Conservation (phyloP, 37 sponge, comb jelly and placozoan species). For the Cliona cf. orientalis region DNA sequence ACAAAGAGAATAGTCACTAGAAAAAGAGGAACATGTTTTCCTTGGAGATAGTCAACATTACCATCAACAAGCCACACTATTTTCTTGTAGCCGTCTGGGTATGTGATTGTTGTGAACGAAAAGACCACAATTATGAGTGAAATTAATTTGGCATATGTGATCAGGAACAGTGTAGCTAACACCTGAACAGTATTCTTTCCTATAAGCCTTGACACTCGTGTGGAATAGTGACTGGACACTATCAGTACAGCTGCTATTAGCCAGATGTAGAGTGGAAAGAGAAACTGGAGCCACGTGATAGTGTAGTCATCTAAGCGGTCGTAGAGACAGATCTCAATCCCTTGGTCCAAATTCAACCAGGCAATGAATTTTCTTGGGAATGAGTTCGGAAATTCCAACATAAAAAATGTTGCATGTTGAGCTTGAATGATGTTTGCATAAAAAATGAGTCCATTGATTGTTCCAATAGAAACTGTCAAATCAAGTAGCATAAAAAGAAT, state of each 20-base stretch:
- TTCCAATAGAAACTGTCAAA: background rate
- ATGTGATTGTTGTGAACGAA: background rate
- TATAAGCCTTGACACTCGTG: background rate
- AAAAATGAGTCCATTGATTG: constrained; percentile 2
- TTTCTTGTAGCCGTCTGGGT: background rate
- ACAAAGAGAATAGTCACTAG: background rate
- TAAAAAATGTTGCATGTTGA: background rate
- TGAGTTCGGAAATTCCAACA: background rate
- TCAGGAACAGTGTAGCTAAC: background rate
- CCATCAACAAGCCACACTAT: background rate
- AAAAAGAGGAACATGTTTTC: background rate
- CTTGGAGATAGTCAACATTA: background rate
- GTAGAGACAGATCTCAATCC: background rate
- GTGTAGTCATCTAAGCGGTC: background rate
- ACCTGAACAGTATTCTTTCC: background rate
- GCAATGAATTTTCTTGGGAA: constrained; percentile 16
- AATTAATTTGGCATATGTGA: background rate
- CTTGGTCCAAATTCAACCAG: constrained; percentile 2
- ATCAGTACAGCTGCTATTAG: background rate
- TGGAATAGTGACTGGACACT: background rate
- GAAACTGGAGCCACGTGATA: too few relatives aligned
- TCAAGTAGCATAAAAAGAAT: background rate
- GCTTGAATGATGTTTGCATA: constrained; percentile 4
- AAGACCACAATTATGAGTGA: background rate
- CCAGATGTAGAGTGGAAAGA: too few relatives aligned